phyloP scores from a whole-genome alignment of 2,113 vertebrate species.

The Carassius carassius region DNA sequence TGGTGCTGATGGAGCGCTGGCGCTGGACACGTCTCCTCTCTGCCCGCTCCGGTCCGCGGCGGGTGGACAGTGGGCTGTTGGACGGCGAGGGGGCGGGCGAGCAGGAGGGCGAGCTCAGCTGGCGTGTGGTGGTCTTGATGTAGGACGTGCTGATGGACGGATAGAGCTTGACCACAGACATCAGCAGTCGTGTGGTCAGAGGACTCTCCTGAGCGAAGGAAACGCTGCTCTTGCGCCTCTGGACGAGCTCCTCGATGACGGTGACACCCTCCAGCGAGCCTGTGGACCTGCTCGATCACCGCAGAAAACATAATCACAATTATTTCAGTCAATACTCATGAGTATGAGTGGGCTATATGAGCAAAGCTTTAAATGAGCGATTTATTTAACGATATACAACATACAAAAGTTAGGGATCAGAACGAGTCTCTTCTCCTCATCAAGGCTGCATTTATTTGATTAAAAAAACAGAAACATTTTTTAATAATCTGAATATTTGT shows the following conservation, averaged over 20 bases:
- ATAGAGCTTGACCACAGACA: slow-evolving; percentile 80
- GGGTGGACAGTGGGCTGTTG: slow-evolving; percentile 82
- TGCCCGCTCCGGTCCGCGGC: slow-evolving; percentile 65
- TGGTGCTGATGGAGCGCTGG: slow-evolving; percentile 75
- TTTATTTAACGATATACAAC: too few species aligned
- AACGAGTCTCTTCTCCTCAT: too few species aligned
- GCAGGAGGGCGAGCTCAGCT: slow-evolving; percentile 87
- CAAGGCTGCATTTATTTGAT: too few species aligned
- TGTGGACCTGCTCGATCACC: neutral
- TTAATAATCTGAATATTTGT: too few species aligned
- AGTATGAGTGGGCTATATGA: neutral
- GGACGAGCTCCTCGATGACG: neutral
- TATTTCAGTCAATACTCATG: neutral
- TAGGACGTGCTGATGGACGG: slow-evolving; percentile 86
- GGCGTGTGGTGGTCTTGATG: slow-evolving; percentile 93
- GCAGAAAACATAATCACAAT: neutral
- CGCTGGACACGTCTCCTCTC: slow-evolving; percentile 67
- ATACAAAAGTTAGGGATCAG: too few species aligned
- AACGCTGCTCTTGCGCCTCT: slow-evolving; percentile 61
- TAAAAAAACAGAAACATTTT: too few species aligned
- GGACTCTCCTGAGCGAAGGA: slow-evolving; percentile 72
- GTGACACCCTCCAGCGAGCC: neutral
- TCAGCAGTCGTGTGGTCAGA: slow-evolving; percentile 75
- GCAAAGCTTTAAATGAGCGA: too few species aligned
- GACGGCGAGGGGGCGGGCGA: slow-evolving; percentile 84